Conservation (phyloP, 2,888 invertebrate genomes). For the Coenonympha arcania region DNA sequence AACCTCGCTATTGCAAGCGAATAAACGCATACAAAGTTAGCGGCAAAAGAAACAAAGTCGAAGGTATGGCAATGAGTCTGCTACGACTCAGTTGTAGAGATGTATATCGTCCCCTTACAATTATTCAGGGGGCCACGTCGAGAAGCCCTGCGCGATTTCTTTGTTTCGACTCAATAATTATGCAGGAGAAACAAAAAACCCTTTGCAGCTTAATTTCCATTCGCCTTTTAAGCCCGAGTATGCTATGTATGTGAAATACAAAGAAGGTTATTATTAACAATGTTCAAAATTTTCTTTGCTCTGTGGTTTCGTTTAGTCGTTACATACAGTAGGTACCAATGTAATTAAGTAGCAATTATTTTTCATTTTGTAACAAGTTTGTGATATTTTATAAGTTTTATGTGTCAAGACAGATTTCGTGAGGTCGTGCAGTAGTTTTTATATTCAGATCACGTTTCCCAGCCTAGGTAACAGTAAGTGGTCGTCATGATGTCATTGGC, state of each 20-base stretch:
- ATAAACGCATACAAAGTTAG: conserved; percentile 34
- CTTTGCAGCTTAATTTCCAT: conserved; percentile 14
- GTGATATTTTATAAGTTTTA: conserved; percentile 5
- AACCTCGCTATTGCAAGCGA: conserved; percentile 40
- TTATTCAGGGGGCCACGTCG: conserved; percentile 16
- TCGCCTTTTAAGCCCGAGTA: conserved; percentile 8
- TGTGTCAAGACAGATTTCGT: conserved; percentile 12
- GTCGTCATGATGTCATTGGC: conserved; percentile 66
- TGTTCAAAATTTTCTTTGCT: not conserved
- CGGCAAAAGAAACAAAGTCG: conserved; percentile 32
- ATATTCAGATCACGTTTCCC: conserved; percentile 54
- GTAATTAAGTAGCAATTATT: not conserved
- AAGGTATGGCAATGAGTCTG: conserved; percentile 22
- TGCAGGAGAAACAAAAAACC: conserved; percentile 19
- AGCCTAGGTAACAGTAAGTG: conserved; percentile 61
- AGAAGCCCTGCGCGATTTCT: conserved; percentile 18
- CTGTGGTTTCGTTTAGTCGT: not conserved
- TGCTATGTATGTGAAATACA: conserved; percentile 10
- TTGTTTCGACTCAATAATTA: conserved; percentile 26
- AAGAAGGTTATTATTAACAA: not conserved
- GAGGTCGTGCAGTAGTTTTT: conserved; percentile 26
- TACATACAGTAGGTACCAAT: not conserved
- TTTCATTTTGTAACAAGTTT: conserved; percentile 8
- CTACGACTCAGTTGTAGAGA: conserved; percentile 17
- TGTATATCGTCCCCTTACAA: conserved; percentile 13